Base-by-base conservation (phyloP, 2,113 vertebrate species). In the Ramphastos sulfuratus region DNA sequence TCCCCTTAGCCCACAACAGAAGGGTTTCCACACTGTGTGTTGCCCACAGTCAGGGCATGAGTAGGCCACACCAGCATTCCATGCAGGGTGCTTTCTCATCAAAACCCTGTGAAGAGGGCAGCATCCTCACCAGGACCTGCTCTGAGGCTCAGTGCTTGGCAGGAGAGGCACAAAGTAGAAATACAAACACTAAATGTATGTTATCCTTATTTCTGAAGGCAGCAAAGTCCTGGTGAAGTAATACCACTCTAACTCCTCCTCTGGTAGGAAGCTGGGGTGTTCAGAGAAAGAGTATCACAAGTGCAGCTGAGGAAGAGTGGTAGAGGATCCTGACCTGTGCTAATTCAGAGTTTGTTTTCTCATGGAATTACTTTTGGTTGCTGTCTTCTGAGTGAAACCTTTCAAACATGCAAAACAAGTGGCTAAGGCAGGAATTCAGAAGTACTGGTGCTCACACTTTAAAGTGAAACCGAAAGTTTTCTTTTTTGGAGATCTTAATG, bases 331-430 rank as follows among this genome's bases (percentile, higher is more conserved):
- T 60, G 37, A 27, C 35, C 63, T 19, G 44, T 46, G 31, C 59
- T 82, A 84, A 65, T 30, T 19, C 63, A 42, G 50, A 6, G 16
- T 70, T 82, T 79, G 12, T 79, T 82, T 93, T 90, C 81, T 86
- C 66, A 61, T 0, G 3, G 63, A 78, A 79, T 79, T 63, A 46
- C 8, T 79, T 76, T 74, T 84, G 35, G 18, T 76, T 82, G 73
- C 35, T 76, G 16, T 25, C 63, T 93, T 87, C 33, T 66, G 72
- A 85, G 86, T 1, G 60, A 95, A 96, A 88, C 92, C 12, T 81
- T 90, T 90, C 79, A 82, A 82, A 84, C 39, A 95, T 94, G 93
- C 83, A 95, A 88, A 95, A 56, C 42, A 5, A 37, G 88, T 75
- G 88, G 83, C 73, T 81, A 65, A 72, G 90, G 35, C 0, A 6